Base-by-base conservation (phyloP, 2,888 invertebrate species). In the Amblyteles armatorius region DNA sequence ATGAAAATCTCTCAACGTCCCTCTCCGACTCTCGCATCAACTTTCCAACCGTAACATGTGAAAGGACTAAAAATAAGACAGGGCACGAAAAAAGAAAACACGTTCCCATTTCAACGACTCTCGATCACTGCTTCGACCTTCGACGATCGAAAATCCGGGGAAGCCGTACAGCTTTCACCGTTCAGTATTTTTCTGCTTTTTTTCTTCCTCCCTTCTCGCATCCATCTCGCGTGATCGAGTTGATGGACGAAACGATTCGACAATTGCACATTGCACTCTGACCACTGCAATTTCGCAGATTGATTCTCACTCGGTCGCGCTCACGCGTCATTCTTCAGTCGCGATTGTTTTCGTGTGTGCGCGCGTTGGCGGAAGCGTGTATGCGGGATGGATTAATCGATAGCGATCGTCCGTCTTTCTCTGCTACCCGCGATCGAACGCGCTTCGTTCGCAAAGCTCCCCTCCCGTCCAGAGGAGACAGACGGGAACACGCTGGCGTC, bases 331-430 rank as follows among this genome's bases (percentile, higher is more conserved):
- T 50, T 33, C 48, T 6, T 48, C 7, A 40, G 44, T 60, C 9
- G 40, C 44, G 29, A 29, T 22, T 60, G 60, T 40, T 40, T 57
- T 16, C 40, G 52, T 13, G 29, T 57, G 22, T 48, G 52, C 1
- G 73, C 1, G 73, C 16, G 69, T 74, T 40, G 55, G 55, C 29
- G 33, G 55, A 69, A 78, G 73, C 67, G 67, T 57, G 40, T 26
- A 50, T 74, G 44, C 52, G 29, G 3, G 77, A n/a, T 67, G 79
- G 52, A 85, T 79, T 82, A 79, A 85, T 84, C 84, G 84, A 84
- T 84, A 80, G 44, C 1, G 60, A 52, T 52, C 63, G 52, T 44
- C 57, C 57, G 68, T 68, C 57, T 67, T 29, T 48, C 33, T 73
- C 67, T 16, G 55, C n/a, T 40, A 7, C 33, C n/a, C 60, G 44